Percentiles rank a stretch among this genome's conserved stretches.
Conservation (phyloP, 2,888 invertebrate genomes). For the Dromius quadrimaculatus region DNA sequence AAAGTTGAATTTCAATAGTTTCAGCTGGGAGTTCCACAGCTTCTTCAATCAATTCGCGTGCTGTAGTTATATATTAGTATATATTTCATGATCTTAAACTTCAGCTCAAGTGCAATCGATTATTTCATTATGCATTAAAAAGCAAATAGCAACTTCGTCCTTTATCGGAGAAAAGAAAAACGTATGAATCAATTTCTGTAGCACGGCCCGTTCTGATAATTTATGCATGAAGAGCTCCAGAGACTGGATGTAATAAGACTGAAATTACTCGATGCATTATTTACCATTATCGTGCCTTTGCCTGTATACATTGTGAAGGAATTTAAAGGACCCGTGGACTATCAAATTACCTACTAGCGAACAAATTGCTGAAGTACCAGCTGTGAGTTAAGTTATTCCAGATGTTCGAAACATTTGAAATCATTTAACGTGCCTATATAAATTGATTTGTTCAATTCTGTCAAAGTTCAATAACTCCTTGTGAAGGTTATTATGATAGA, state of each 20-base stretch:
- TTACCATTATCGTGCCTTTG: slow-evolving; percentile 44
- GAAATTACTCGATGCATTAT: slow-evolving; percentile 55
- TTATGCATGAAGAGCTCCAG: slow-evolving; percentile 51
- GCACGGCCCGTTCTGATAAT: slow-evolving; percentile 40
- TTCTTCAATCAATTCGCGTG: too few species aligned
- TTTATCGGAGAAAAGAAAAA: slow-evolving; percentile 39
- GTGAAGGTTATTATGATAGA: too few species aligned
- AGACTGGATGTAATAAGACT: slow-evolving; percentile 55
- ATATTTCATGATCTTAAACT: too few species aligned
- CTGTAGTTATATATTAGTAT: too few species aligned
- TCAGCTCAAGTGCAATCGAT: background rate
- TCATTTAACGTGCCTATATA: too few species aligned
- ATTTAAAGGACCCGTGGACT: slow-evolving; percentile 37
- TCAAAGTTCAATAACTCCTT: too few species aligned
- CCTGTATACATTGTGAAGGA: slow-evolving; percentile 11
- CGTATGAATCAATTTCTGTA: slow-evolving; percentile 10
- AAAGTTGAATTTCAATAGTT: too few species aligned
- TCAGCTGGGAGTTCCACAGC: too few species aligned
- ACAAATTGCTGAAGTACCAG: too few species aligned
- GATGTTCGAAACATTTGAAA: too few species aligned
- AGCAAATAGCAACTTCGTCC: slow-evolving; percentile 44
- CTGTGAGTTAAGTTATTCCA: too few species aligned
- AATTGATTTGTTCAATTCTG: too few species aligned
- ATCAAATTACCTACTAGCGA: slow-evolving; percentile 38
- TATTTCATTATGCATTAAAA: slow-evolving; percentile 51